Evolutionary conservation across 2,888 invertebrate genomes (phyloP), one percentile per base, ranked within the genome.

Genomic region (Exephanes ischioxanthus): DNA sequence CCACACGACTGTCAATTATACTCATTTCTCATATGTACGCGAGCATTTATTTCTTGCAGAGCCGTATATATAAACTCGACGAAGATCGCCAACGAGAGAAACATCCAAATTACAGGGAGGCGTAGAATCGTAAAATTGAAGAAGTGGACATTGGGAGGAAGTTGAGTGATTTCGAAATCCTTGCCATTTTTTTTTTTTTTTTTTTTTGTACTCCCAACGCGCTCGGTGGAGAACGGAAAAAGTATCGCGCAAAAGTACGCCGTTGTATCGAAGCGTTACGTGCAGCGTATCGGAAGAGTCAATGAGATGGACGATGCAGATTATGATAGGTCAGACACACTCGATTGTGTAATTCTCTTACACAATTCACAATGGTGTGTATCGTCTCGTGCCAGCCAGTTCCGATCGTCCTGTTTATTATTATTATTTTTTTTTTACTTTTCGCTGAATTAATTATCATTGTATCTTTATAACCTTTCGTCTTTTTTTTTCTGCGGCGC

Each of bases 161-260:
- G 73, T 84, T 84, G 67, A 84, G 80, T 86, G 80, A 86, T 84
- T 83, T 81, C n/a, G 19, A 84, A 86, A 77, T 86, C 77, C 30
- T 80, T 66, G 30, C 73, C 3, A 79, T 85, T 58, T 76, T 33
- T 30, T 26, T 22, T 58, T 76, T 33, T 30, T 26, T 22, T 58
- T 22, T 7, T 26, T 48, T 48, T 45, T 45, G 3, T 3, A 4
- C 11, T 11, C 41, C 3, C 41, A 41, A 41, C 11, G 41, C 2
- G 11, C 41, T 2, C 9, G 55, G 4, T 0, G 16, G 41, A 37
- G 22, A 41, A 4, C 22, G 58, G 16, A 26, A 7, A 45, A 14
- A 58, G 58, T 41, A 58, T 41, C 5, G 70, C 11, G 9, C 22
- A 55, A 19, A 19, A 22, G 9, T 55, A 9, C 19, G 55, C 2